phyloP scores from a whole-genome alignment of 2,113 vertebrate species.

The Ascaphus truei region DNA sequence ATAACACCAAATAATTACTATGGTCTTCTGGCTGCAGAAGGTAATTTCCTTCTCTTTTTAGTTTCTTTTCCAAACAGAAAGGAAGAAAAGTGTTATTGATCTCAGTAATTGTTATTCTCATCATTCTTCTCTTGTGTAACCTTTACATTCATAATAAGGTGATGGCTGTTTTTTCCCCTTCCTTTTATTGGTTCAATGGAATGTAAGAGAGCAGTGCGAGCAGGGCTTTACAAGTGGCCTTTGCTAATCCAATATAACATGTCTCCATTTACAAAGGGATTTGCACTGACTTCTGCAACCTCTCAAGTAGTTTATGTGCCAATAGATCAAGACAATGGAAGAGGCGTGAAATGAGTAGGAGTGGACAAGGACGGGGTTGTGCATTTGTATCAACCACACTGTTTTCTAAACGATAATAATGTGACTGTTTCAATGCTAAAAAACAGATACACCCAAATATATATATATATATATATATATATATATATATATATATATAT shows the following conservation, averaged over 20 bases:
- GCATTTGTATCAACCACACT: conserved; percentile 30
- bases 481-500: too few species aligned
- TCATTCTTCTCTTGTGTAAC: conserved; percentile 10
- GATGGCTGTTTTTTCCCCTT: conserved; percentile 11
- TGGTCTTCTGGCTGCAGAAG: background rate
- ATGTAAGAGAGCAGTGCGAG: conserved; percentile 45
- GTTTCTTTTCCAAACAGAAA: conserved; percentile 43
- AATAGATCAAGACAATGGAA: background rate
- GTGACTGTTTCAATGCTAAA: conserved; percentile 7
- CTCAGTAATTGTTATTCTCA: conserved; percentile 37
- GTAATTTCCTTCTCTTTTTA: conserved; percentile 34
- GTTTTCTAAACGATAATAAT: conserved; percentile 38
- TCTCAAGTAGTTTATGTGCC: background rate
- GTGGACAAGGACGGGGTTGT: conserved; percentile 27
- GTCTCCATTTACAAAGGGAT: conserved; percentile 8
- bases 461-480: too few species aligned
- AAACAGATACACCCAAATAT: too few species aligned
- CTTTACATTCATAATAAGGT: conserved; percentile 28
- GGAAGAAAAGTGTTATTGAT: conserved; percentile 43
- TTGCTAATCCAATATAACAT: conserved; percentile 6
- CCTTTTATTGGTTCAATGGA: background rate
- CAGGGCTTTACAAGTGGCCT: background rate
- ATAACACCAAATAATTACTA: conserved; percentile 37
- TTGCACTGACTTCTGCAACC: background rate
- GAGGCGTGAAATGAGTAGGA: background rate